A percentile compares a stretch with the other conserved stretches of the same genome.
phyloP scores from a whole-genome alignment of 2,888 invertebrate species.

The Meandrusa payeni region DNA sequence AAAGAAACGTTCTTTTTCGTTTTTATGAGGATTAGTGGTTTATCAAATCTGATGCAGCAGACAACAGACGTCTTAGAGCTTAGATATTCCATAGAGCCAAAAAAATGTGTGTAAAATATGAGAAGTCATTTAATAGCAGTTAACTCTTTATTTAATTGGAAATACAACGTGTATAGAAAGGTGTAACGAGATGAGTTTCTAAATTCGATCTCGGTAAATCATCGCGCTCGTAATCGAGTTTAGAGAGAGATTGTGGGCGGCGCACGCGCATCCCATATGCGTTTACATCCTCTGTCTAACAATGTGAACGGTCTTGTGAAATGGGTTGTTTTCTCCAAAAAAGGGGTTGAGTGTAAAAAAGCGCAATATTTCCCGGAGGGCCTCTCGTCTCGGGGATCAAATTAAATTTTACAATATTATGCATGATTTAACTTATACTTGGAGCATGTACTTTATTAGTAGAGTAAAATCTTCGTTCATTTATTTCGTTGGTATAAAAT shows the following conservation, averaged over 20 bases:
- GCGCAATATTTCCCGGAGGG: conserved; percentile 59
- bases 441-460: conserved; percentile 29
- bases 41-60: no score
- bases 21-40: no score
- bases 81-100: no score
- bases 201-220: conserved; percentile 78
- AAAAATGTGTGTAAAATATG: no score
- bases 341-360: conserved; percentile 23
- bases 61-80: no score
- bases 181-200: conserved; percentile 64
- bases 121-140: no score
- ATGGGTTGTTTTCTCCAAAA: conserved; percentile 41
- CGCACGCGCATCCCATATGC: conserved; percentile 67
- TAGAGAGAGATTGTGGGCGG: conserved; percentile 73
- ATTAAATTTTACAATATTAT: conserved; percentile 36
- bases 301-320: conserved; percentile 47
- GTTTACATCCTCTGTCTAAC: conserved; percentile 67
- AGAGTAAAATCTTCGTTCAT: no score
- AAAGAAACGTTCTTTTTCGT: no score
- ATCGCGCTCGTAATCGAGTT: conserved; percentile 76
- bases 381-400: conserved; percentile 69
- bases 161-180: conserved; percentile 52
- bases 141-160: conserved; percentile 34
- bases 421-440: conserved; percentile 48
- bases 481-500: no score